A percentile compares a stretch with the other conserved stretches of the same genome.
Evolutionary conservation across 2,888 invertebrate species (phyloP).

Genomic region (Brachyptera risi): DNA sequence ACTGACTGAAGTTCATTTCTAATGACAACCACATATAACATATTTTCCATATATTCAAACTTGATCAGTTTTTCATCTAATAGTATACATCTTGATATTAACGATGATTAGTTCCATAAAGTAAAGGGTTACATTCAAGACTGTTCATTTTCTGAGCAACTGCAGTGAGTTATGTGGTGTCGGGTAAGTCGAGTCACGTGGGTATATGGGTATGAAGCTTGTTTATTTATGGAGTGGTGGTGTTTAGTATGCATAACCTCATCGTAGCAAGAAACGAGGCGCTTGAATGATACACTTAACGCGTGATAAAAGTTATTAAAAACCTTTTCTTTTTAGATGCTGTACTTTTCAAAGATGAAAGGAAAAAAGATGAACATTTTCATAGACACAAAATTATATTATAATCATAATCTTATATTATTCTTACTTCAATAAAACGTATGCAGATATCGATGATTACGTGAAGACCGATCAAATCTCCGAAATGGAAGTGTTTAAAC

Average conservation of each 20-base stretch:
- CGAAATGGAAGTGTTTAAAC: no score
- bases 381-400: background rate
- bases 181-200: background rate
- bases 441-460: no score
- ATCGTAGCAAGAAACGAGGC: background rate
- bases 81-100: background rate
- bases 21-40: no score
- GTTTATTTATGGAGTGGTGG: constrained; percentile 5
- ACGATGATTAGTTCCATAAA: background rate
- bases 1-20: no score
- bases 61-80: no score
- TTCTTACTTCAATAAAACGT: no score
- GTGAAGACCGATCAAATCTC: no score
- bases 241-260: constrained; percentile 17
- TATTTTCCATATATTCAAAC: no score
- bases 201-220: background rate
- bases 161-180: constrained; percentile 8
- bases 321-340: constrained; percentile 16
- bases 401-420: no score
- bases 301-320: constrained; percentile 27
- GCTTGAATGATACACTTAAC: constrained; percentile 23
- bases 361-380: background rate
- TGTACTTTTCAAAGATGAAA: background rate
- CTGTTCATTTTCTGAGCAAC: no score
- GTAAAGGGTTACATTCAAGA: background rate